phyloP scores from a whole-genome alignment of 2,113 vertebrate genomes.

The Indri indri region DNA sequence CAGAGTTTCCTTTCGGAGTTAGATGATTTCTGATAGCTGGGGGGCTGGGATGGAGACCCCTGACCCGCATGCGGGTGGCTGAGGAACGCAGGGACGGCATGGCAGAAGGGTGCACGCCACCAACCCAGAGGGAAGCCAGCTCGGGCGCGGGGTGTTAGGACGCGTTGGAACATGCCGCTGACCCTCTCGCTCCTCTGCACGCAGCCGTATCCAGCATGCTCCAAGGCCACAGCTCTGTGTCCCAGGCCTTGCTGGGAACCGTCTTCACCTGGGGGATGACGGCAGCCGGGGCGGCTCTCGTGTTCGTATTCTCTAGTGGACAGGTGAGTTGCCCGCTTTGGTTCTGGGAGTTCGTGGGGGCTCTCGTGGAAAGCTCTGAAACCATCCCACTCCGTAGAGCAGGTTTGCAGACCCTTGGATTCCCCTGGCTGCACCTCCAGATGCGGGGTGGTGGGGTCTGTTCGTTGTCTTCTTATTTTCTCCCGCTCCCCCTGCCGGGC shows the following conservation, averaged over 20 bases:
- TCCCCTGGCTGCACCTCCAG: not conserved
- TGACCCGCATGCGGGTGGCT: accelerated
- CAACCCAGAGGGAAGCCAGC: not conserved
- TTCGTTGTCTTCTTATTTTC: not conserved
- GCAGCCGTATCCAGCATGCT: slow-evolving; percentile 89
- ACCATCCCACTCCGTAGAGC: accelerated
- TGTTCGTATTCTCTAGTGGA: slow-evolving; percentile 93
- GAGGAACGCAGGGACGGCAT: not conserved
- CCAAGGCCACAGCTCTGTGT: slow-evolving; percentile 87
- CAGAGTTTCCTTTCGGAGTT: not conserved
- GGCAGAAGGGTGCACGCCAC: accelerated
- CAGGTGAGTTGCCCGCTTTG: slow-evolving; percentile 86
- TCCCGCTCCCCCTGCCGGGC: not conserved
- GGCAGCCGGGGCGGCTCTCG: slow-evolving; percentile 92
- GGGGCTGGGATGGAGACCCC: not conserved
- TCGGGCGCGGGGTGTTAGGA: not conserved
- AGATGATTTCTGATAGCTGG: accelerated
- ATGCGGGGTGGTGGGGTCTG: too few relatives aligned
- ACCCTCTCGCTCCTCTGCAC: not conserved
- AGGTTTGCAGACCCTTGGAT: too few relatives aligned
- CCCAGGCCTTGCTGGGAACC: slow-evolving; percentile 93
- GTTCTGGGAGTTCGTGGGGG: accelerated
- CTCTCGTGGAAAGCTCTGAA: not conserved
- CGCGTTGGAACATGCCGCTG: accelerated
- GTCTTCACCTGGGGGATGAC: slow-evolving; percentile 96